Percentiles rank a stretch among this genome's conserved stretches.
phyloP scores from a whole-genome alignment of 1,140 invertebrate species.

The Helicoverpa armigera region DNA sequence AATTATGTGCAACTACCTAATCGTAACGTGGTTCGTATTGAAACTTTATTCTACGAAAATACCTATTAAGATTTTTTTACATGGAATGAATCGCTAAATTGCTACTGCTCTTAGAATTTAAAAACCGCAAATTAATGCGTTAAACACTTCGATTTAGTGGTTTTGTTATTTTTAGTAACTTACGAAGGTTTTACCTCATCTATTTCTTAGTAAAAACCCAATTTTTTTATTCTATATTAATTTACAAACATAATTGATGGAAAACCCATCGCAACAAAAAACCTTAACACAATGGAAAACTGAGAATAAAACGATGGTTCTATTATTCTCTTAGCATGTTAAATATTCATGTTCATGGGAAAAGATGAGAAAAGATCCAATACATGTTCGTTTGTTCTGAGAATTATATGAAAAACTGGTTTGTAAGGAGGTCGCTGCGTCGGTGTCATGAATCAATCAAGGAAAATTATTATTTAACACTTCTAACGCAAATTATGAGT shows the following conservation, averaged over 20 bases:
- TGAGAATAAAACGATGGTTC: neutral
- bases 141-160: no score
- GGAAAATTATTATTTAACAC: neutral
- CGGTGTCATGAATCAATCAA: constrained; percentile 10
- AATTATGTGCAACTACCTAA: no score
- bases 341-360: constrained; percentile 3
- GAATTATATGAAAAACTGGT: neutral
- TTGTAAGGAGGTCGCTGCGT: neutral
- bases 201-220: neutral
- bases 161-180: neutral
- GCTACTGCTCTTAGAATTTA: no score
- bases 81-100: no score
- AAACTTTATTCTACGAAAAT: no score
- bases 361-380: constrained; percentile 4
- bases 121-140: no score
- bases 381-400: constrained; percentile 3
- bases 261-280: constrained; percentile 5
- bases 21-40: no score
- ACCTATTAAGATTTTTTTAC: no score
- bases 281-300: neutral
- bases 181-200: neutral
- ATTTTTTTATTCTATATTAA: neutral
- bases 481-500: no score
- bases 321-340: neutral
- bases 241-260: neutral